These are phyloP conservation scores for Diadumene lineata DNA, from an alignment of 92 coral and sea anemone genomes.

Conservation along the genomic window DNA sequence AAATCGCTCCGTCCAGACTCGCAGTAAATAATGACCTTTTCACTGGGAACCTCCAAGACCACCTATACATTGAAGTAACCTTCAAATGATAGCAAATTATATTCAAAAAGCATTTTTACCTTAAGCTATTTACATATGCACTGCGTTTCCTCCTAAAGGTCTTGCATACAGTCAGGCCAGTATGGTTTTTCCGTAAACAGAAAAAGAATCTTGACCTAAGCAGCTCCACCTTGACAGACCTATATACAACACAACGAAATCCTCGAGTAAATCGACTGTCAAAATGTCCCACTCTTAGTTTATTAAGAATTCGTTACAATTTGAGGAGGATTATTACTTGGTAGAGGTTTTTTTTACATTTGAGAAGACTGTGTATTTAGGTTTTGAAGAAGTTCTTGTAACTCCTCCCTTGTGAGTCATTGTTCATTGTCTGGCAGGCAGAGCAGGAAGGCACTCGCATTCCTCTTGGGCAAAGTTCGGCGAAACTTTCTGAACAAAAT, in stretches of 20 bases:
- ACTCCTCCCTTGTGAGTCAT: slow-evolving; percentile 12
- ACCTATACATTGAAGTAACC: slow-evolving; percentile 3
- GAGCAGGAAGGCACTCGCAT: slow-evolving; percentile 19
- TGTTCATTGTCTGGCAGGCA: slow-evolving; percentile 25
- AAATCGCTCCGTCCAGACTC: not conserved
- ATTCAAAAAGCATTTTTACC: not conserved
- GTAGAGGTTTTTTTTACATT: not conserved
- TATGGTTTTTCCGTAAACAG: slow-evolving; percentile 20
- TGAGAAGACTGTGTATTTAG: not conserved
- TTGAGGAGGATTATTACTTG: too few relatives aligned
- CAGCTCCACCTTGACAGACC: not conserved
- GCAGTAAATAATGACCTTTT: not conserved
- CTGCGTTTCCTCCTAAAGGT: slow-evolving; percentile 3
- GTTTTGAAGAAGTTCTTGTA: not conserved
- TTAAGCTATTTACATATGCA: slow-evolving; percentile 18
- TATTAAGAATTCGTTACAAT: not conserved
- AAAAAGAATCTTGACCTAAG: slow-evolving; percentile 12
- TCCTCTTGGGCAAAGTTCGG: slow-evolving; percentile 20
- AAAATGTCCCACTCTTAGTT: not conserved
- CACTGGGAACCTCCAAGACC: not conserved
- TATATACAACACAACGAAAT: not conserved
- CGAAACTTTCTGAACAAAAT: slow-evolving; percentile 5
- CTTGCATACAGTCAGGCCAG: slow-evolving; percentile 8
- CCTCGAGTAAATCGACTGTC: not conserved
- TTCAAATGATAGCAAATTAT: not conserved